Conservation (phyloP, 2,888 invertebrate species). For the Parthenolecanium corni region DNA sequence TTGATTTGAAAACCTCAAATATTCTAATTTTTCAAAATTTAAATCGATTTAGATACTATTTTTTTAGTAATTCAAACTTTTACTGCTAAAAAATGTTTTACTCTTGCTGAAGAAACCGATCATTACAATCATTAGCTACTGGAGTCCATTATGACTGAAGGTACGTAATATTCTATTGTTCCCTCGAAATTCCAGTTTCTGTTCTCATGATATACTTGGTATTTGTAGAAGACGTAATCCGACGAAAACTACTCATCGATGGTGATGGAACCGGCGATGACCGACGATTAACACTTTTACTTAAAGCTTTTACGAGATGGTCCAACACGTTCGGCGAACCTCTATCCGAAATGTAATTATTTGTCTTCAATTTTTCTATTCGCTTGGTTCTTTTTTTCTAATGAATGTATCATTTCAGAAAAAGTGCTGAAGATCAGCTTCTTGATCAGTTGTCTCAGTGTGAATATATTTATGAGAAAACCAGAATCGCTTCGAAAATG, state of each 20-base stretch:
- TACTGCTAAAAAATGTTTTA: too few species aligned
- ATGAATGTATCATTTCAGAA: slow-evolving; percentile 40
- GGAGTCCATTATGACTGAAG: too few species aligned
- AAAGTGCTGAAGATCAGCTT: slow-evolving; percentile 64
- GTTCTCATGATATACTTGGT: too few species aligned
- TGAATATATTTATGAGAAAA: slow-evolving; percentile 76
- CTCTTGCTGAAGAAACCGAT: too few species aligned
- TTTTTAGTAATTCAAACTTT: too few species aligned
- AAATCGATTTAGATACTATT: too few species aligned
- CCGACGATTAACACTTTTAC: slow-evolving; percentile 67
- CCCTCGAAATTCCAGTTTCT: too few species aligned
- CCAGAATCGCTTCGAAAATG: slow-evolving; percentile 65
- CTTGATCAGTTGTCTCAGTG: slow-evolving; percentile 72
- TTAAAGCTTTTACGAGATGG: slow-evolving; percentile 76
- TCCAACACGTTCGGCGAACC: slow-evolving; percentile 54
- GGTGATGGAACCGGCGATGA: slow-evolving; percentile 97
- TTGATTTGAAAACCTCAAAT: too few species aligned
- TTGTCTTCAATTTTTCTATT: neutral
- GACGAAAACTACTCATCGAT: slow-evolving; percentile 79
- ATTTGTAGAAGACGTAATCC: slow-evolving; percentile 79
- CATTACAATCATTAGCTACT: too few species aligned
- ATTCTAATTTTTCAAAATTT: too few species aligned
- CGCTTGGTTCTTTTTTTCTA: neutral
- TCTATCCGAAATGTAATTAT: slow-evolving; percentile 51
- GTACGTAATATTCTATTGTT: too few species aligned